phyloP scores from a whole-genome alignment of 2,113 vertebrate genomes.

The Neoarius graeffei region DNA sequence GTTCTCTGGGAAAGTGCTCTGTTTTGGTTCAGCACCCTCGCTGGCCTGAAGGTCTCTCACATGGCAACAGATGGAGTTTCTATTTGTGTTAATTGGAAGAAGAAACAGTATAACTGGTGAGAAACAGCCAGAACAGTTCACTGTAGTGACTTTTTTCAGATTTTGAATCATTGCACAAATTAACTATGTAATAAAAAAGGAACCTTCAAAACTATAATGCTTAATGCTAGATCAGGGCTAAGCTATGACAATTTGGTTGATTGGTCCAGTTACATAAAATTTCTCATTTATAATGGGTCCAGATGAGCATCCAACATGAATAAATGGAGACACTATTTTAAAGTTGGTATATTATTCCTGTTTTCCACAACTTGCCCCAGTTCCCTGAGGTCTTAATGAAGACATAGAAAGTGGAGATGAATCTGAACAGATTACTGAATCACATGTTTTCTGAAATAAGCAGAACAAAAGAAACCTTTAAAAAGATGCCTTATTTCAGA shows the following conservation, averaged over 20 bases:
- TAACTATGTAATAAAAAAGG: not conserved
- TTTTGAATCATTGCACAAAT: not conserved
- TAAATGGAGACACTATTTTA: too few species aligned
- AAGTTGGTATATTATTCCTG: too few species aligned
- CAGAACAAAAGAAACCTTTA: too few species aligned
- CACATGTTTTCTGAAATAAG: too few species aligned
- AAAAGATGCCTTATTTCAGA: too few species aligned
- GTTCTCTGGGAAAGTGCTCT: constrained; percentile 17
- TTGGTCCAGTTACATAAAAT: not conserved
- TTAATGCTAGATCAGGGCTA: not conserved
- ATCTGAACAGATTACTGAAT: too few species aligned
- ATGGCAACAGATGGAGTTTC: constrained; percentile 20
- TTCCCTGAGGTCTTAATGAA: too few species aligned
- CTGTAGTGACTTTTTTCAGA: not conserved
- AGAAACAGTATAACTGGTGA: not conserved
- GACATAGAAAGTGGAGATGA: too few species aligned
- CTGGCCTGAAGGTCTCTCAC: constrained; percentile 22
- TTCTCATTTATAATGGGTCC: not conserved
- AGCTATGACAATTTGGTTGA: not conserved
- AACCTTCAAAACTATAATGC: not conserved
- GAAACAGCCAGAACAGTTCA: not conserved
- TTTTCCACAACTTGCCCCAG: too few species aligned
- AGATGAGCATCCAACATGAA: not conserved
- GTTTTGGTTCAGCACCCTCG: constrained; percentile 24
- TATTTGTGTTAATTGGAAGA: constrained; percentile 10